A percentile compares a stretch with the other conserved stretches of the same genome.
These are phyloP conservation scores for Tribolium castaneum DNA, from an alignment of 1,140 invertebrate genomes.

Conservation along the genomic window DNA sequence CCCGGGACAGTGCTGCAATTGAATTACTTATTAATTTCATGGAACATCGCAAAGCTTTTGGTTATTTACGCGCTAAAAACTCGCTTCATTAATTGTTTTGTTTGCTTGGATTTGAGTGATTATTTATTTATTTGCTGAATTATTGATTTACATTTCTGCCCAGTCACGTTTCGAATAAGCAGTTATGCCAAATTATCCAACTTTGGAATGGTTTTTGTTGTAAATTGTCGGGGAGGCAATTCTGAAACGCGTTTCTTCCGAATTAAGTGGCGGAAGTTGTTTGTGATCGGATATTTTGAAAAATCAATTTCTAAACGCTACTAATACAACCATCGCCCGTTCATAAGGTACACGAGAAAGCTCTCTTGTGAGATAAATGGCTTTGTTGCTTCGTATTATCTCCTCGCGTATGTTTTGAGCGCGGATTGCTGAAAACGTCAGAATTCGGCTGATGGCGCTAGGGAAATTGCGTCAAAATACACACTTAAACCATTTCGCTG, in stretches of 20 bases:
- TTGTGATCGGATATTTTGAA: slow-evolving; percentile 5
- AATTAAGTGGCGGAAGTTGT: slow-evolving; percentile 19
- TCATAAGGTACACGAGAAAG: slow-evolving; percentile 39
- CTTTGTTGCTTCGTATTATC: slow-evolving; percentile 36
- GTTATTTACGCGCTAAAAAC: not conserved
- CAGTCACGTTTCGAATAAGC: not conserved
- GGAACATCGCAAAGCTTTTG: not conserved
- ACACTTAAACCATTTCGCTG: slow-evolving; percentile 21
- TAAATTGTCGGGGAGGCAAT: not conserved
- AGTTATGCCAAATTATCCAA: not conserved
- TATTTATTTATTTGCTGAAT: not conserved
- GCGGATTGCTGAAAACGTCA: slow-evolving; percentile 24
- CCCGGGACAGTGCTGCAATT: no score
- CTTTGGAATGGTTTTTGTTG: slow-evolving; percentile 9
- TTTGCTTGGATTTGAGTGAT: not conserved
- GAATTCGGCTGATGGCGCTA: slow-evolving; percentile 16
- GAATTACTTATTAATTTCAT: no score
- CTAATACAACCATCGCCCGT: not conserved
- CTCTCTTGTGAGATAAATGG: slow-evolving; percentile 38
- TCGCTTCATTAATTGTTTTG: not conserved
- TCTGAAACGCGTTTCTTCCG: not conserved
- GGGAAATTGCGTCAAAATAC: slow-evolving; percentile 26
- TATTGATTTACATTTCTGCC: not conserved
- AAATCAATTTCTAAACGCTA: slow-evolving; percentile 29
- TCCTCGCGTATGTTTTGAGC: slow-evolving; percentile 18